Conservation (phyloP, 2,113 vertebrate genomes). For the Semnopithecus entellus region DNA sequence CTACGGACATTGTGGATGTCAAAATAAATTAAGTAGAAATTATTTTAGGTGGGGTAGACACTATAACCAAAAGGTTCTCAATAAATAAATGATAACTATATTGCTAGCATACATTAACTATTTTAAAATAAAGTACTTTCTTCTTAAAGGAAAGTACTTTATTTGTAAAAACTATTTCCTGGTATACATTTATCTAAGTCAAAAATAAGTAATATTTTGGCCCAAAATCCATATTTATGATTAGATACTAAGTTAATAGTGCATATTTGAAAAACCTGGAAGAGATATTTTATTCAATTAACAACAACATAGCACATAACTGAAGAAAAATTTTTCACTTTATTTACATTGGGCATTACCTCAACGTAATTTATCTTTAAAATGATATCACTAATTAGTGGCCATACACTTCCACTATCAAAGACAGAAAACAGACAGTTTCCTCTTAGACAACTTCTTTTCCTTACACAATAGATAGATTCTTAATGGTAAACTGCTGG, state of each 20-base stretch:
- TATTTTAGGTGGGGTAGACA: not conserved
- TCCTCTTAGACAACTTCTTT: not conserved
- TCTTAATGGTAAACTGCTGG: not conserved
- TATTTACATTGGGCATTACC: not conserved
- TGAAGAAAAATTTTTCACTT: not conserved
- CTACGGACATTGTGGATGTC: not conserved
- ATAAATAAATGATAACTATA: not conserved
- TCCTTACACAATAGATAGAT: not conserved
- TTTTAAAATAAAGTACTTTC: not conserved
- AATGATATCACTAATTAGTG: constrained; percentile 2
- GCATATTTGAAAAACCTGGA: not conserved
- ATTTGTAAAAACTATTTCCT: not conserved
- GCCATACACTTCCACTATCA: not conserved
- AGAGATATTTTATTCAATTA: constrained; percentile 1
- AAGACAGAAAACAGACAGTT: not conserved
- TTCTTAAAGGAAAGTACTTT: not conserved
- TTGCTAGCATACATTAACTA: not conserved
- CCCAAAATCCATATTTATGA: not conserved
- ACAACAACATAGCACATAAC: not conserved
- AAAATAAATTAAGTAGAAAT: not conserved
- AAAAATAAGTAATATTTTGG: not conserved
- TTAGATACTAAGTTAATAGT: not conserved
- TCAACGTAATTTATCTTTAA: not conserved
- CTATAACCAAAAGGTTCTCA: not conserved
- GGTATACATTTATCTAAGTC: not conserved